A percentile compares a stretch with the other conserved stretches of the same genome.
phyloP scores from a whole-genome alignment of 2,113 vertebrate genomes.

The Microcebus griseorufus region DNA sequence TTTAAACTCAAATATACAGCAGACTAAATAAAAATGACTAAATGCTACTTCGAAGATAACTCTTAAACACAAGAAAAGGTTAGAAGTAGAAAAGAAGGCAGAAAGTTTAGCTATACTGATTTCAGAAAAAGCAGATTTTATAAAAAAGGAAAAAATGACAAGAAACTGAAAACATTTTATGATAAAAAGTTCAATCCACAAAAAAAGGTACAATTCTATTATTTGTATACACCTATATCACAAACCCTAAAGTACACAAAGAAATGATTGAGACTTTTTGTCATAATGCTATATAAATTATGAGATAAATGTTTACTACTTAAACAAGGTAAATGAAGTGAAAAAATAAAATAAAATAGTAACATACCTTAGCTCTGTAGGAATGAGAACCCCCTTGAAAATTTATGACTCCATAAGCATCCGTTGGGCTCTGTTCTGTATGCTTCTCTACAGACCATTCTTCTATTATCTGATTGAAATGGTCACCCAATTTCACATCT shows the following conservation, averaged over 20 bases:
- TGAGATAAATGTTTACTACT: neutral
- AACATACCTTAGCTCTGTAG: constrained; percentile 96
- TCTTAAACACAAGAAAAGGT: neutral
- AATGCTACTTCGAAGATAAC: neutral
- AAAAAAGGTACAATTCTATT: constrained; percentile 2
- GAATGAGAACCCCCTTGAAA: constrained; percentile 99
- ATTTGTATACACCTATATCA: neutral
- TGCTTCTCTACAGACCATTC: constrained; percentile 98
- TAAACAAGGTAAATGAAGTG: constrained; percentile 32
- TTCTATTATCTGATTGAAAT: constrained; percentile 88
- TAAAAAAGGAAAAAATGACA: neutral
- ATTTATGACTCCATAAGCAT: constrained; percentile 98
- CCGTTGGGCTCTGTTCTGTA: constrained; percentile 95
- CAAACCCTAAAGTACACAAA: constrained; percentile 24
- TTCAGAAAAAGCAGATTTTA: neutral
- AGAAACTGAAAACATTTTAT: constrained; percentile 13
- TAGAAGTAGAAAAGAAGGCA: neutral
- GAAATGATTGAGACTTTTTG: neutral
- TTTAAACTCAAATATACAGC: neutral
- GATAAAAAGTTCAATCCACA: neutral
- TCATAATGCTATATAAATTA: neutral
- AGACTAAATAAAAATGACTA: neutral
- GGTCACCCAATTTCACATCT: constrained; percentile 96
- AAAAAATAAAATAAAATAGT: neutral
- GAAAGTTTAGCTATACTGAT: neutral